Percentiles rank a stretch among this genome's conserved stretches.
phyloP scores from a whole-genome alignment of 2,888 invertebrate genomes.

The Urechis unicinctus region DNA sequence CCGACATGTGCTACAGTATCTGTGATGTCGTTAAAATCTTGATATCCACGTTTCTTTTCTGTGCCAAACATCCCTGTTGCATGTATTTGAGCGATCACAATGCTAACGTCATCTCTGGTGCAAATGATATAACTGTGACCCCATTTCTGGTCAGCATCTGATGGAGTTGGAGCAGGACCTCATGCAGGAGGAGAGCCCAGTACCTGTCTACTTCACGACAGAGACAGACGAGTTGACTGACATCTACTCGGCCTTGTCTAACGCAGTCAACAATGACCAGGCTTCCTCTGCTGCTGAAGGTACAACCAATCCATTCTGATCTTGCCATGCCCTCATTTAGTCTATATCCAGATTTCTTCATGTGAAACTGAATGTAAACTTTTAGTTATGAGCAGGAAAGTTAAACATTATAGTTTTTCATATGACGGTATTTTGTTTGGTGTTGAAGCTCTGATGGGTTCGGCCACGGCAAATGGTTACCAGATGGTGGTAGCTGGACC shows the following conservation, averaged over 20 bases:
- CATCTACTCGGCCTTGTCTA: conserved; percentile 70
- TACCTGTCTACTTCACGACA: conserved; percentile 81
- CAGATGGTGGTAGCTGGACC: conserved; percentile 79
- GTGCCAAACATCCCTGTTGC: no score
- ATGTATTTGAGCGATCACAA: no score
- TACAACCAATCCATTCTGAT: conserved; percentile 21
- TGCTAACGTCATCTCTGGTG: no score
- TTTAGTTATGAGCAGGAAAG: no score
- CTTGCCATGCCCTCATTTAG: no score
- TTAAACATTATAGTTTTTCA: no score
- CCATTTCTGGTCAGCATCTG: conserved; percentile 35
- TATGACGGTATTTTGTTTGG: neutral
- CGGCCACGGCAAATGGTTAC: conserved; percentile 90
- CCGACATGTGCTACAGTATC: no score
- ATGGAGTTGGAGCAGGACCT: conserved; percentile 69
- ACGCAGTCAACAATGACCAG: conserved; percentile 64
- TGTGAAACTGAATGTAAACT: no score
- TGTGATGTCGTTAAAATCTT: no score
- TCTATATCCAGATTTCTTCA: no score
- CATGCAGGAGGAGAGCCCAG: conserved; percentile 69
- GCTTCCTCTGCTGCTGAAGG: conserved; percentile 71
- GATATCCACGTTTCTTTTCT: no score
- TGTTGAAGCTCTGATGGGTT: conserved; percentile 66
- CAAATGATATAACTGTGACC: no score
- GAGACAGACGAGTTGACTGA: conserved; percentile 69